Conservation (phyloP, 2,888 invertebrate genomes). For the Oligia latruncula region DNA sequence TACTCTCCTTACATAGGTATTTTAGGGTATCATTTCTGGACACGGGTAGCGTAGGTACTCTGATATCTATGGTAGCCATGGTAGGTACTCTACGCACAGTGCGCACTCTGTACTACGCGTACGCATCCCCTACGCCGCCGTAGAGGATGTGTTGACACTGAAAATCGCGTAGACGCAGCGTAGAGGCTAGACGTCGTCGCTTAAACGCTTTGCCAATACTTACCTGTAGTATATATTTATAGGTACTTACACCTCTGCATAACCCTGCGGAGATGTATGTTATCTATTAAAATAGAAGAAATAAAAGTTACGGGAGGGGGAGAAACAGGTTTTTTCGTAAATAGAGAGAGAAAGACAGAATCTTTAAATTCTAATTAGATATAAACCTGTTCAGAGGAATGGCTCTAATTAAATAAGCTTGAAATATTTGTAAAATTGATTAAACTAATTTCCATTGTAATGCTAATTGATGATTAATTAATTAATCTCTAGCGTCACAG, state of each 20-base stretch:
- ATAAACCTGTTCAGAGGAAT: not conserved
- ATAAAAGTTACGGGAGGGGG: not conserved
- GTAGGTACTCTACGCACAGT: not conserved
- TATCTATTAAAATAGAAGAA: too few relatives aligned
- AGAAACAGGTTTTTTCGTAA: not conserved
- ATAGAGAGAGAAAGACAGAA: not conserved
- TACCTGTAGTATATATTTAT: too few relatives aligned
- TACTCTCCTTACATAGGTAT: not conserved
- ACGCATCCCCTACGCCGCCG: not conserved
- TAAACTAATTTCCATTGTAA: slow-evolving; percentile 22
- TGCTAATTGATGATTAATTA: slow-evolving; percentile 17
- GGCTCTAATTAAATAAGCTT: slow-evolving; percentile 21
- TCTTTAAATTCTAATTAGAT: too few relatives aligned
- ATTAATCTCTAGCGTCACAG: slow-evolving; percentile 22
- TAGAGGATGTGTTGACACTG: not conserved
- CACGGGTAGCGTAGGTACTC: not conserved
- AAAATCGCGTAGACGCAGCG: slow-evolving; percentile 8
- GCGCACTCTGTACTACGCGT: not conserved
- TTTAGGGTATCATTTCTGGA: not conserved
- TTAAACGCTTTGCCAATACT: not conserved
- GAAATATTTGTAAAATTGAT: slow-evolving; percentile 33
- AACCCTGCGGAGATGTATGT: not conserved
- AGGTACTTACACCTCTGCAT: not conserved
- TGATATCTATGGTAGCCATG: not conserved
- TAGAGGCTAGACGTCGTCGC: not conserved